phyloP scores from a whole-genome alignment of 2,888 invertebrate genomes.

The Sesia apiformis region DNA sequence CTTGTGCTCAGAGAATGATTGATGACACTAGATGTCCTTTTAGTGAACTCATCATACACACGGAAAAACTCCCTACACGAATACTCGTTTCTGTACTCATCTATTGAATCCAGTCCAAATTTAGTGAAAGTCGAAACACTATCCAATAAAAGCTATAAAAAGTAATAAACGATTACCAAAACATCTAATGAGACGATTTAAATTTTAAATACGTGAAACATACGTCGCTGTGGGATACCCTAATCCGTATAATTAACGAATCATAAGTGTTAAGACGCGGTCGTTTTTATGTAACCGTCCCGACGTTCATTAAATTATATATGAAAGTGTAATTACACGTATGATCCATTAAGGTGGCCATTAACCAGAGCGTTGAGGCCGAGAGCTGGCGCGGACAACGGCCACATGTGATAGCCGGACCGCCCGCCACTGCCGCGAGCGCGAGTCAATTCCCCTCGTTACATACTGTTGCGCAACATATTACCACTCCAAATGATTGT shows the following conservation, averaged over 20 bases:
- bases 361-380: slow-evolving; percentile 29
- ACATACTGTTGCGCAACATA: slow-evolving; percentile 27
- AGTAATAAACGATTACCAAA: too few species aligned
- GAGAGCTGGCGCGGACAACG: slow-evolving; percentile 10
- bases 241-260: background rate
- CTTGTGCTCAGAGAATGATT: background rate
- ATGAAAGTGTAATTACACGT: slow-evolving; percentile 45
- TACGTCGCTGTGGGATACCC: too few species aligned
- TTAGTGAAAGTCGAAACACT: too few species aligned
- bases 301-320: slow-evolving; percentile 33
- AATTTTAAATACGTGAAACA: too few species aligned
- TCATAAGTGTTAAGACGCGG: slow-evolving; percentile 11
- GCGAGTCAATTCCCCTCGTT: background rate
- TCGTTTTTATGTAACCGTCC: slow-evolving; percentile 31
- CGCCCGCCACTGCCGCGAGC: slow-evolving; percentile 3
- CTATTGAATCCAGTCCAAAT: too few species aligned
- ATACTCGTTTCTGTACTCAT: too few species aligned
- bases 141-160: too few species aligned
- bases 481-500: slow-evolving; percentile 29
- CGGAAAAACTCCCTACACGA: background rate
- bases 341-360: slow-evolving; percentile 44
- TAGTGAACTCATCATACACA: background rate
- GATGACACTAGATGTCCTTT: background rate
- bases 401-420: slow-evolving; percentile 7
- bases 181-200: too few species aligned